These are phyloP conservation scores for Monarcha castaneiventris DNA, from an alignment of 2,113 vertebrate genomes.

Conservation along the genomic window DNA sequence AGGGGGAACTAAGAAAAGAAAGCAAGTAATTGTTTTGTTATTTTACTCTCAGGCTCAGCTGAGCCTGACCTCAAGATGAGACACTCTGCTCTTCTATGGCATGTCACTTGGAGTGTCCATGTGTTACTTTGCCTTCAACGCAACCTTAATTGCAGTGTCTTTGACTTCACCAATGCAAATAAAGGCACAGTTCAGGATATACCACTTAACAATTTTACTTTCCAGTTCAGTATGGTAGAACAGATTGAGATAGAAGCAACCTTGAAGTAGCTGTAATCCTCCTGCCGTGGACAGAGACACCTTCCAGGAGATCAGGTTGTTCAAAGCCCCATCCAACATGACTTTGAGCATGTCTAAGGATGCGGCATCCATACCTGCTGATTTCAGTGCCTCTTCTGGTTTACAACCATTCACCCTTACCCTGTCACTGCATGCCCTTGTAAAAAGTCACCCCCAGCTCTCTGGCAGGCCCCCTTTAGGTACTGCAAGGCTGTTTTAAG, in stretches of 20 bases:
- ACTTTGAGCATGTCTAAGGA: background rate
- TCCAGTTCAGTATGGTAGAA: background rate
- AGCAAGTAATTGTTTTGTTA: background rate
- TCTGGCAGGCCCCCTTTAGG: background rate
- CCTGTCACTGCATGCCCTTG: background rate
- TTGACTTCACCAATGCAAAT: background rate
- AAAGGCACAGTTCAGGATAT: background rate
- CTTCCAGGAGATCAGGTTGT: background rate
- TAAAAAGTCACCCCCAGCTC: background rate
- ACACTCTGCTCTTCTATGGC: background rate
- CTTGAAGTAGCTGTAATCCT: background rate
- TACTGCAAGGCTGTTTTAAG: background rate
- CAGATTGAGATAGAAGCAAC: background rate
- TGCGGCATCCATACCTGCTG: background rate
- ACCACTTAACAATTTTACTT: background rate
- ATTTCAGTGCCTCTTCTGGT: background rate
- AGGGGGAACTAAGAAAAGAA: background rate
- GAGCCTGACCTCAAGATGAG: background rate
- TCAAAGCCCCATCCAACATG: background rate
- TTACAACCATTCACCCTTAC: background rate
- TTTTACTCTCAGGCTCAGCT: background rate
- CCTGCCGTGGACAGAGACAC: background rate
- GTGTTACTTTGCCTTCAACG: background rate
- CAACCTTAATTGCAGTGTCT: background rate
- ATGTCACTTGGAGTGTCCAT: background rate